phyloP scores from a whole-genome alignment of 2,113 vertebrate species.

The Amphiprion percula region DNA sequence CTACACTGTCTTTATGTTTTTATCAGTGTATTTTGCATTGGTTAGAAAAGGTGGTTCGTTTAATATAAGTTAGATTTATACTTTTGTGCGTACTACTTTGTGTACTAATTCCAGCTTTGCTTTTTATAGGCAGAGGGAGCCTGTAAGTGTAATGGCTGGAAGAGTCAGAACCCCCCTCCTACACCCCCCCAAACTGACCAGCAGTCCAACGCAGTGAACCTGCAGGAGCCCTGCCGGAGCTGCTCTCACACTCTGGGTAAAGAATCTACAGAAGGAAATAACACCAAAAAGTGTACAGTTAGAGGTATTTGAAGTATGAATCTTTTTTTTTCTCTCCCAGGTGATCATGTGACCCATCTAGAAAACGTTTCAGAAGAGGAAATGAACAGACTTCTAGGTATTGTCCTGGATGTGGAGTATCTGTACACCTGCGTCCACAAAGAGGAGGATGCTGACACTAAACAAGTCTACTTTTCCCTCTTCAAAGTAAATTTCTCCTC shows the following conservation, averaged over 20 bases:
- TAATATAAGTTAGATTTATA: too few species aligned
- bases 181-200: constrained; percentile 94
- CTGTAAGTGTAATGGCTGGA: constrained; percentile 99
- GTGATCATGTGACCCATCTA: constrained; percentile 96
- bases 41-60: too few species aligned
- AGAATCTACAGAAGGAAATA: background rate
- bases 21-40: too few species aligned
- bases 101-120: background rate
- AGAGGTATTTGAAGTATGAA: background rate
- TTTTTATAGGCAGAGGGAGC: constrained; percentile 92
- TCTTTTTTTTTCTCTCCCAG: constrained; percentile 71
- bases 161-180: constrained; percentile 96
- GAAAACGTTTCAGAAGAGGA: constrained; percentile 97
- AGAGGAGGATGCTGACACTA: constrained; percentile 98
- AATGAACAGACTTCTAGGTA: constrained; percentile 95
- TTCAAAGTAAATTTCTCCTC: constrained; percentile 90
- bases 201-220: constrained; percentile 88
- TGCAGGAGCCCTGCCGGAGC: constrained; percentile 95
- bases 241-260: constrained; percentile 95
- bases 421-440: constrained; percentile 98
- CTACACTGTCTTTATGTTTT: too few species aligned
- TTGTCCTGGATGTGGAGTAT: constrained; percentile 97
- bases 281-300: background rate
- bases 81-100: background rate
- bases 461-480: constrained; percentile 99